phyloP scores from a whole-genome alignment of 2,888 invertebrate species.

The Rapana venosa region DNA sequence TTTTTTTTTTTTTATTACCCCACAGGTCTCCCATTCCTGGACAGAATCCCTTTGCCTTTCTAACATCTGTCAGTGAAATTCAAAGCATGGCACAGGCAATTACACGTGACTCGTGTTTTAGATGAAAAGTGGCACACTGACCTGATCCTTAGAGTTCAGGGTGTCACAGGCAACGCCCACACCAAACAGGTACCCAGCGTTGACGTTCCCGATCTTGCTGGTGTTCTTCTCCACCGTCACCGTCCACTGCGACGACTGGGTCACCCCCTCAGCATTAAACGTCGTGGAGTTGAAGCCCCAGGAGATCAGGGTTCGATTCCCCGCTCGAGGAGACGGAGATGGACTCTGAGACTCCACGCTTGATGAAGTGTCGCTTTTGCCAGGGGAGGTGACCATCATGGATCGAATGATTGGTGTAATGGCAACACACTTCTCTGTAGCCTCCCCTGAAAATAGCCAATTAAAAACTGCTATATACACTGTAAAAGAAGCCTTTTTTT shows the following conservation, averaged over 20 bases:
- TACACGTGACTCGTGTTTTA: too few relatives aligned
- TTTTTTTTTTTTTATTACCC: too few relatives aligned
- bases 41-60: too few relatives aligned
- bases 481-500: too few relatives aligned
- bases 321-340: constrained; percentile 56
- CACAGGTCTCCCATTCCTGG: too few relatives aligned
- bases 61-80: too few relatives aligned
- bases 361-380: constrained; percentile 36
- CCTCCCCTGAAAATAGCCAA: constrained; percentile 55
- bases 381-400: constrained; percentile 47
- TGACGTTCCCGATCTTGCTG: constrained; percentile 67
- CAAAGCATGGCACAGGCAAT: too few relatives aligned
- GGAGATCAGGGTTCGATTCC: constrained; percentile 72
- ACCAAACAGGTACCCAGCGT: constrained; percentile 74
- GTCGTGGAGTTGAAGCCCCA: constrained; percentile 76
- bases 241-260: constrained; percentile 66
- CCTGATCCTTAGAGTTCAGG: constrained; percentile 69
- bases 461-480: too few relatives aligned
- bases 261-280: constrained; percentile 72
- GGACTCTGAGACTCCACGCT: constrained; percentile 10
- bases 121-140: background rate
- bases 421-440: constrained; percentile 57
- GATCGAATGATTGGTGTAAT: constrained; percentile 68
- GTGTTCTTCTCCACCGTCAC: constrained; percentile 72
- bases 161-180: constrained; percentile 69